Evolutionary conservation across 2,113 vertebrate genomes (phyloP).

Genomic region (Corythaixoides concolor): DNA sequence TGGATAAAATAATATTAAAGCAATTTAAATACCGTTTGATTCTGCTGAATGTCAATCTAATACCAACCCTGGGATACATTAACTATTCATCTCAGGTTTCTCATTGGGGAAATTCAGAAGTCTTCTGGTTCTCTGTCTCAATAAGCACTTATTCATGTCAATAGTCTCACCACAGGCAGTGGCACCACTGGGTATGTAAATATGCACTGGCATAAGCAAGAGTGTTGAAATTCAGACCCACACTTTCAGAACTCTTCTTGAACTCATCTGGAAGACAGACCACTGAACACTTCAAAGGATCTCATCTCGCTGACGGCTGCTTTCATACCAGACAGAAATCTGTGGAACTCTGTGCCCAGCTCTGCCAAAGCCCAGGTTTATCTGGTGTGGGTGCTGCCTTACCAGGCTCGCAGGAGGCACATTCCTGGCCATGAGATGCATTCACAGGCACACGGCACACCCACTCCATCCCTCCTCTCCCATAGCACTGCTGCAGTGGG

Average conservation of each 20-base stretch:
- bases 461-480: fast-evolving
- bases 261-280: conserved; percentile 28
- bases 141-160: neutral
- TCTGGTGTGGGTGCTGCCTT: neutral
- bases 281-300: conserved; percentile 23
- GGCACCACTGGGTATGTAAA: neutral
- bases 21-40: neutral
- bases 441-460: neutral
- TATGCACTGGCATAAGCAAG: neutral
- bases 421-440: fast-evolving
- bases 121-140: neutral
- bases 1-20: neutral
- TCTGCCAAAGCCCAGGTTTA: neutral
- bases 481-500: neutral
- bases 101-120: neutral
- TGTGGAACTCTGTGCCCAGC: neutral
- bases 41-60: neutral
- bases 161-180: neutral
- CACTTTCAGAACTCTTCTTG: conserved; percentile 10
- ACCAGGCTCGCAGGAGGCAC: fast-evolving
- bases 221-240: neutral
- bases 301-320: neutral
- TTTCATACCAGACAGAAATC: neutral
- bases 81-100: neutral
- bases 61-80: neutral